Evolutionary conservation across 2,113 vertebrate genomes (phyloP).

Genomic region (Ophthalmolycus amberensis): DNA sequence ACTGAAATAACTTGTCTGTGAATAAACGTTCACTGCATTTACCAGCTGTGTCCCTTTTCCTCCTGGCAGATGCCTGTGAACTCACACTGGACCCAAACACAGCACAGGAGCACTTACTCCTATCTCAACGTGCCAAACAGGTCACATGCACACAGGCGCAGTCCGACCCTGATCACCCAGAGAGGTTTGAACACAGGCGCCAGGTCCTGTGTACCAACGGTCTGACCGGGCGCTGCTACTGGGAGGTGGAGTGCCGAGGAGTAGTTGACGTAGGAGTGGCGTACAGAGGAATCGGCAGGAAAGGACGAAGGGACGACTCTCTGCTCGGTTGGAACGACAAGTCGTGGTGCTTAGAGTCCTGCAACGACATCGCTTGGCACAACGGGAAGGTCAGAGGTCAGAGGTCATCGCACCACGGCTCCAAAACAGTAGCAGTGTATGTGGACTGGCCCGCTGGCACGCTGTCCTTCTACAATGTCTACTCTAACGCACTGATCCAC

Average conservation of each 20-base stretch:
- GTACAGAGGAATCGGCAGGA: conserved; percentile 18
- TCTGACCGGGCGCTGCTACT: conserved; percentile 9
- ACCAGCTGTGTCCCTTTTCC: background rate
- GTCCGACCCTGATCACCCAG: background rate
- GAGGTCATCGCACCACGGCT: too few relatives aligned
- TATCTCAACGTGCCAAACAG: conserved; percentile 1
- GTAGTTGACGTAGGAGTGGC: conserved; percentile 6
- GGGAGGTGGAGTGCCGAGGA: conserved; percentile 17
- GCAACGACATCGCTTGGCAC: background rate
- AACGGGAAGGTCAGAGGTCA: background rate
- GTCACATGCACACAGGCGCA: background rate
- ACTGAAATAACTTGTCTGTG: too few relatives aligned
- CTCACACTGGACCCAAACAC: conserved; percentile 24
- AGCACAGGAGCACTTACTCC: background rate
- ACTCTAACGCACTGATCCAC: background rate
- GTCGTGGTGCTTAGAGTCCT: background rate
- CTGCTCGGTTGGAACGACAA: conserved; percentile 12
- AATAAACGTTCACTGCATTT: background rate
- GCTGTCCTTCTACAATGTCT: conserved; percentile 20
- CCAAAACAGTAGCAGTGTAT: conserved; percentile 6
- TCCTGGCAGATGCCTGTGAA: conserved; percentile 13
- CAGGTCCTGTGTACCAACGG: conserved; percentile 10
- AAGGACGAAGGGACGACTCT: background rate
- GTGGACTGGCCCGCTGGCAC: conserved; percentile 13
- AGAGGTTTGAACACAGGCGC: conserved; percentile 2